A percentile compares a stretch with the other conserved stretches of the same genome.
Conservation (phyloP, 2,797 vertebrate species). For the Petrocephalus schoutedeni region DNA sequence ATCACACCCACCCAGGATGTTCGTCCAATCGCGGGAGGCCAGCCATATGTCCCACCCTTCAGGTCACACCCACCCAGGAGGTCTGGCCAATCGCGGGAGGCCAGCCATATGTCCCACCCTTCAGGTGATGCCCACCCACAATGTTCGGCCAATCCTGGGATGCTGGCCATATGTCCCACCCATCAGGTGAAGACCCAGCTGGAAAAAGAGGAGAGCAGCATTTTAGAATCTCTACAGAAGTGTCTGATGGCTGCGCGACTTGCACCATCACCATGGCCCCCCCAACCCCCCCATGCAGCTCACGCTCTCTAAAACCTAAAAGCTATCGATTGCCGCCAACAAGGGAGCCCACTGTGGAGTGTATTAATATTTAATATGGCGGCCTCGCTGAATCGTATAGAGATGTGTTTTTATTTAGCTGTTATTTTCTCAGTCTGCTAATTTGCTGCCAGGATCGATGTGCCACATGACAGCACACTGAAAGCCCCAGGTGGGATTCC, state of each 20-base stretch:
- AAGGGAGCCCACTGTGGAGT: constrained; percentile 33
- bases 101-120: neutral
- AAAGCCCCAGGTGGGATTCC: neutral
- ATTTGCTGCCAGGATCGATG: constrained; percentile 20
- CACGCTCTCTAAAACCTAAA: constrained; percentile 27
- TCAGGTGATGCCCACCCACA: neutral
- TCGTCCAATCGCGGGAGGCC: neutral
- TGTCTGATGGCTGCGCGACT: neutral
- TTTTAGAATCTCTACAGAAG: neutral
- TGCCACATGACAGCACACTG: neutral
- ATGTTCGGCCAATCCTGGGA: neutral
- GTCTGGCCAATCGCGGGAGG: neutral
- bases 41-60: neutral
- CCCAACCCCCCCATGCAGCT: neutral
- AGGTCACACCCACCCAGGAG: neutral
- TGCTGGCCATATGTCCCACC: neutral
- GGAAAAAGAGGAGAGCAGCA: neutral
- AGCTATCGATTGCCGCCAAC: constrained; percentile 46
- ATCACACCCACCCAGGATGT: neutral
- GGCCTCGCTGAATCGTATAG: constrained; percentile 16
- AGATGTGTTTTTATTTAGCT: constrained; percentile 26
- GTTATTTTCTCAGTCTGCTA: constrained; percentile 26
- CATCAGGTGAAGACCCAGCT: neutral
- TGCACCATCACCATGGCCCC: neutral
- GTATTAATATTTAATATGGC: constrained; percentile 46